These are phyloP conservation scores for Tachina grossa DNA, from an alignment of 2,888 invertebrate species.

Conservation along the genomic window DNA sequence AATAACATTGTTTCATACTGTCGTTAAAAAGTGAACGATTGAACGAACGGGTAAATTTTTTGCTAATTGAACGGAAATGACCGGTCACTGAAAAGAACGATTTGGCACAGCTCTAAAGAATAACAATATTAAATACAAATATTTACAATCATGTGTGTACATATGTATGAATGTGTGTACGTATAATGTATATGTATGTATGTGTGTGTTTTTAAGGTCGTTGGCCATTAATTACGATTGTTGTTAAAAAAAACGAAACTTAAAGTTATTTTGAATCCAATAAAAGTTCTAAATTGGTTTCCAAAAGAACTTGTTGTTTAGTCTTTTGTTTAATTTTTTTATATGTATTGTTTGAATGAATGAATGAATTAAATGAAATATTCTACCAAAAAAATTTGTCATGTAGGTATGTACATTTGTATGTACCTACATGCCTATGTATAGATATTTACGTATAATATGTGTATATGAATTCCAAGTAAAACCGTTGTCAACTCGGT, in stretches of 20 bases:
- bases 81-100: no score
- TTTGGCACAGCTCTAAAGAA: no score
- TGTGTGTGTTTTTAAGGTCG: conserved; percentile 56
- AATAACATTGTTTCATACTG: no score
- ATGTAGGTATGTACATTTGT: no score
- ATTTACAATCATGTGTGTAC: no score
- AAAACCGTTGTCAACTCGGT: no score
- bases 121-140: conserved; percentile 16
- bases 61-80: no score
- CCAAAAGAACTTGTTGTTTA: background rate
- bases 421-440: no score
- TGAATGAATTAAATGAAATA: background rate
- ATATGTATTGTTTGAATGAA: background rate
- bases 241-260: conserved; percentile 31
- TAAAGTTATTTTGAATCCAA: conserved; percentile 29
- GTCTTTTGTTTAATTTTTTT: background rate
- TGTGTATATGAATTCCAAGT: no score
- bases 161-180: background rate
- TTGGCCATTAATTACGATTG: conserved; percentile 65
- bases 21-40: no score
- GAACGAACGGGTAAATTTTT: no score
- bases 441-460: no score
- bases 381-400: background rate
- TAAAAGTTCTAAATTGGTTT: conserved; percentile 7
- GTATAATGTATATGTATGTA: background rate